Evolutionary conservation across 1,140 invertebrate genomes (phyloP).

Genomic region (Bradynema listronoti): DNA sequence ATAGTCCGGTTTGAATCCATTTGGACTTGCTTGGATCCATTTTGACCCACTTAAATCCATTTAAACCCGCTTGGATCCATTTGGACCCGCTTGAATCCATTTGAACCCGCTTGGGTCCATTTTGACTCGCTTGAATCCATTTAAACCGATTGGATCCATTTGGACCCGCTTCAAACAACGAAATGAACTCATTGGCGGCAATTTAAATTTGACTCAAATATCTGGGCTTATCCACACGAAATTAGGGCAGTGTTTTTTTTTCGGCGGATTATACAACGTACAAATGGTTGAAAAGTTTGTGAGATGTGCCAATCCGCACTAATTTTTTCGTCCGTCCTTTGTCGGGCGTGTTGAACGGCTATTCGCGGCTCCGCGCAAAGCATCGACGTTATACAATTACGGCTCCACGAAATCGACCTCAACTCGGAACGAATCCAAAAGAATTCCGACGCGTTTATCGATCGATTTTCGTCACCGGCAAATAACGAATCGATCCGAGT

Average conservation of each 20-base stretch:
- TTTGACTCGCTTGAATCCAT: too few species aligned
- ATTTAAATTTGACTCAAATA: neutral
- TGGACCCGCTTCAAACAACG: neutral
- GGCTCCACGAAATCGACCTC: constrained; percentile 1
- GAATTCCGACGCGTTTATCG: neutral
- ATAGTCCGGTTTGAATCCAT: too few species aligned
- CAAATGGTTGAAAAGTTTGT: neutral
- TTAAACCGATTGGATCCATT: too few species aligned
- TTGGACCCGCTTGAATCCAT: too few species aligned
- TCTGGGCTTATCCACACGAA: too few species aligned
- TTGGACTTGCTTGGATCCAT: too few species aligned
- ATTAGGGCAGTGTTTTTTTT: too few species aligned
- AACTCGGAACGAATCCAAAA: constrained; percentile 2
- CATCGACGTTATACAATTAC: constrained; percentile 10
- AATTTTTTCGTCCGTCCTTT: constrained; percentile 4
- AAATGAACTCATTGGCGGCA: neutral
- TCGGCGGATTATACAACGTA: neutral
- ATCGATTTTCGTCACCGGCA: neutral
- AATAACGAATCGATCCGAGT: too few species aligned
- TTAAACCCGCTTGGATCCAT: too few species aligned
- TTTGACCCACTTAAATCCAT: too few species aligned
- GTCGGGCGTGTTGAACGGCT: neutral
- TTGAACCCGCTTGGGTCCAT: too few species aligned
- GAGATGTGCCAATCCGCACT: constrained; percentile 5
- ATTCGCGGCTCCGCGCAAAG: constrained; percentile 5